phyloP scores from a whole-genome alignment of 1,140 invertebrate species.

The Tetragnatha versicolor region DNA sequence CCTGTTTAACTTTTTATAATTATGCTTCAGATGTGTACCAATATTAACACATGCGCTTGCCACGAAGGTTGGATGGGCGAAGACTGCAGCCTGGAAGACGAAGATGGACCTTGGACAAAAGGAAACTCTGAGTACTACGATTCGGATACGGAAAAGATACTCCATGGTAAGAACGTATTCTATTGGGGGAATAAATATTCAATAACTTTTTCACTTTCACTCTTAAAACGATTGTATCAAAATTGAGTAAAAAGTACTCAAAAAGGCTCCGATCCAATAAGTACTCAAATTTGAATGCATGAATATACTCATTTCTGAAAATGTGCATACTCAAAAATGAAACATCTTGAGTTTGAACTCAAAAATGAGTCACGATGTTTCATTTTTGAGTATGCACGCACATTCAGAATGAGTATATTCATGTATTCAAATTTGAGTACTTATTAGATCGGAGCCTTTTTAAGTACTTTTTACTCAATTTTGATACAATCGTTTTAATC shows the following conservation, averaged over 20 bases:
- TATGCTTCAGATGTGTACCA: slow-evolving; percentile 19
- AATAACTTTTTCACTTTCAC: no score
- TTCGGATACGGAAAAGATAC: neutral
- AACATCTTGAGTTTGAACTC: no score
- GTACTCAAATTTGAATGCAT: neutral
- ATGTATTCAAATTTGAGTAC: no score
- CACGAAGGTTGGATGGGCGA: slow-evolving; percentile 34
- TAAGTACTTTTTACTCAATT: neutral
- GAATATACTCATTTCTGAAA: neutral
- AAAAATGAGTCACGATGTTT: no score
- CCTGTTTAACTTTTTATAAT: neutral
- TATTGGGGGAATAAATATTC: neutral
- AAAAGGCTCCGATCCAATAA: neutral
- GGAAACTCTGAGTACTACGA: slow-evolving; percentile 8
- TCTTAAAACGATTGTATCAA: neutral
- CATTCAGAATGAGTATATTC: no score
- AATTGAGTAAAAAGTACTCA: neutral
- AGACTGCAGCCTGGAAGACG: slow-evolving; percentile 13
- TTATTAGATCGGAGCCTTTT: neutral
- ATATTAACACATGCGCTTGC: slow-evolving; percentile 25
- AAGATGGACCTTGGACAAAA: neutral
- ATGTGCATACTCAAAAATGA: neutral
- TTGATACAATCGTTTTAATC: neutral
- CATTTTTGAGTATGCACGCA: no score
- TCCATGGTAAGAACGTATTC: neutral